Evolutionary conservation across 1,140 invertebrate genomes (phyloP).

Genomic region (Zaprionus tsacasi): DNA sequence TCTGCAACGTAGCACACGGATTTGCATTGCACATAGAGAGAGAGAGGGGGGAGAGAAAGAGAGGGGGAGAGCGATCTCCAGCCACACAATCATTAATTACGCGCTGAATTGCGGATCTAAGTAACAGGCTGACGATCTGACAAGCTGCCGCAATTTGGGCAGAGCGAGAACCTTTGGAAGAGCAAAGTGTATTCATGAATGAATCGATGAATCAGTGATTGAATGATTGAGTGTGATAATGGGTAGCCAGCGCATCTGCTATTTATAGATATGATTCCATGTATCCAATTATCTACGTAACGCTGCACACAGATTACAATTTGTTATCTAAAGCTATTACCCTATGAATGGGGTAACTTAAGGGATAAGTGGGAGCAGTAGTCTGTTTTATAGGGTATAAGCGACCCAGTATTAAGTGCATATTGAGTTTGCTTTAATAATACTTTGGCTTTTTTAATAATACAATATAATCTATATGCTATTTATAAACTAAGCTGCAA

Average conservation of each 20-base stretch:
- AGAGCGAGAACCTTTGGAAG: conserved; percentile 59
- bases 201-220: conserved; percentile 62
- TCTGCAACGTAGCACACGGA: conserved; percentile 40
- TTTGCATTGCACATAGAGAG: conserved; percentile 44
- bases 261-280: conserved; percentile 72
- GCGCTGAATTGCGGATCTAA: conserved; percentile 65
- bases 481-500: no score
- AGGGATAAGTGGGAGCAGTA: neutral
- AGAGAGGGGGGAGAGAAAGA: neutral
- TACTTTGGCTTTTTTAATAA: no score
- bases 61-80: no score
- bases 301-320: conserved; percentile 54
- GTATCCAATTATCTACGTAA: conserved; percentile 25
- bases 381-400: no score
- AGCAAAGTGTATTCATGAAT: conserved; percentile 58
- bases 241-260: conserved; percentile 62
- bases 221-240: conserved; percentile 28
- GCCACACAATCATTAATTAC: conserved; percentile 71
- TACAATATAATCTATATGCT: no score
- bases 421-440: no score
- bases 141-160: conserved; percentile 46
- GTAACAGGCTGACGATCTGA: conserved; percentile 8
- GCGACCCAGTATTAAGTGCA: no score
- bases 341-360: neutral
- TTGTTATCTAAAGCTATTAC: conserved; percentile 69